These are phyloP conservation scores for Bombylius discolor DNA, from an alignment of 2,888 invertebrate species.

Conservation along the genomic window DNA sequence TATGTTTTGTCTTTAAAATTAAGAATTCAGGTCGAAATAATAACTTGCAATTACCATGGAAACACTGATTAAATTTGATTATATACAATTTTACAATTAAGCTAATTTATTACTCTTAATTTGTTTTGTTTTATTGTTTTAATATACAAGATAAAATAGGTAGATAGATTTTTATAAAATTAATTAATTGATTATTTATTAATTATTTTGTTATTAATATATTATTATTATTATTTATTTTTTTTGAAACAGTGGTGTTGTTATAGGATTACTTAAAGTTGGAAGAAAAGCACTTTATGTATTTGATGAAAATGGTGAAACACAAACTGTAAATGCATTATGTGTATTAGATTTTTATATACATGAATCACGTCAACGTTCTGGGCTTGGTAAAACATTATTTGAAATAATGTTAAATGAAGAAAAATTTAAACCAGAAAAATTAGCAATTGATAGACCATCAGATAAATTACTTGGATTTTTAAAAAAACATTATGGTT, in stretches of 20 bases:
- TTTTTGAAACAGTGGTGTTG: slow-evolving; percentile 46
- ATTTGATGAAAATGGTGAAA: slow-evolving; percentile 53
- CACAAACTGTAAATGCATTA: slow-evolving; percentile 66
- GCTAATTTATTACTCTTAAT: too few species aligned
- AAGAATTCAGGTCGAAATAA: too few species aligned
- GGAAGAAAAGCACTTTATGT: slow-evolving; percentile 84
- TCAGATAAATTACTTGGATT: slow-evolving; percentile 81
- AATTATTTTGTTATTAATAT: not conserved
- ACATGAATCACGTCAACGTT: slow-evolving; percentile 67
- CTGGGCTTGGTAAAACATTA: slow-evolving; percentile 69
- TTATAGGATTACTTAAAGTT: slow-evolving; percentile 81
- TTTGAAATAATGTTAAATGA: slow-evolving; percentile 79
- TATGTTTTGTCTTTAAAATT: too few species aligned
- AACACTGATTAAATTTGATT: too few species aligned
- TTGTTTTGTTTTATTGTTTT: too few species aligned
- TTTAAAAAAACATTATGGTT: slow-evolving; percentile 66
- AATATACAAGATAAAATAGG: too few species aligned
- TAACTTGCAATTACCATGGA: too few species aligned
- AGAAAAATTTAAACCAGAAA: slow-evolving; percentile 50
- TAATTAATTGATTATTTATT: not conserved
- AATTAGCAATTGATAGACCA: slow-evolving; percentile 85
- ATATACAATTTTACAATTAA: too few species aligned
- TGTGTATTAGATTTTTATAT: slow-evolving; percentile 93
- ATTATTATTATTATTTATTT: too few species aligned
- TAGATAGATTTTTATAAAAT: too few species aligned